Evolutionary conservation across 2,113 vertebrate genomes (phyloP).

Genomic region (Maylandia zebra): DNA sequence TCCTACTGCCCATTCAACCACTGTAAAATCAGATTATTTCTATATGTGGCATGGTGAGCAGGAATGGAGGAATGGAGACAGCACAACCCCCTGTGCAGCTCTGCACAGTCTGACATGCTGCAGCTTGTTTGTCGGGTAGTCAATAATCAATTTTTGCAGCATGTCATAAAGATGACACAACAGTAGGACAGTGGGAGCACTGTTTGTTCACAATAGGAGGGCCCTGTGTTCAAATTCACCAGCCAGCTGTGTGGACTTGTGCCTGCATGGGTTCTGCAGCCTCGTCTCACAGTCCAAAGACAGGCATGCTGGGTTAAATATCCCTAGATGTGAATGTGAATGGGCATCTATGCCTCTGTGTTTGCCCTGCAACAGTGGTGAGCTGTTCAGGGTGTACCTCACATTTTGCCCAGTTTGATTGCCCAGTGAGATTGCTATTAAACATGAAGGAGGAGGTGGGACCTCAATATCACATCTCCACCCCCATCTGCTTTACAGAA

Average conservation of each 20-base stretch:
- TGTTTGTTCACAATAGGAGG: not conserved
- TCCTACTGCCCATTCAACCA: not conserved
- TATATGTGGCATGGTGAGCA: not conserved
- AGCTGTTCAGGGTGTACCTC: not conserved
- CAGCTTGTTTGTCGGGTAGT: not conserved
- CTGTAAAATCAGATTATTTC: not conserved
- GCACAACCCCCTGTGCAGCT: not conserved
- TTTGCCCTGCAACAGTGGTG: not conserved
- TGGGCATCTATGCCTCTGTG: not conserved
- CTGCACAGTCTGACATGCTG: not conserved
- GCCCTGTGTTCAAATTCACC: not conserved
- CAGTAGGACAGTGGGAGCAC: not conserved
- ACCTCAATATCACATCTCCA: not conserved
- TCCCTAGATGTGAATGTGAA: not conserved
- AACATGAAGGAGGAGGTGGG: not conserved
- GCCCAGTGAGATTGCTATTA: not conserved
- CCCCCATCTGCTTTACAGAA: not conserved
- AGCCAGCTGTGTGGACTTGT: not conserved
- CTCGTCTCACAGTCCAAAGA: not conserved
- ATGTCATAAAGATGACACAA: not conserved
- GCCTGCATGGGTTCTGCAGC: not conserved
- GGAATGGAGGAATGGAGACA: not conserved
- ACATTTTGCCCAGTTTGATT: not conserved
- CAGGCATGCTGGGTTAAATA: not conserved
- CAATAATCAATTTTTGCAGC: not conserved